Base-by-base conservation (phyloP, 30 jellyfish, hydroid and myxozoan species). In the Chrysaora quinquecirrha region DNA sequence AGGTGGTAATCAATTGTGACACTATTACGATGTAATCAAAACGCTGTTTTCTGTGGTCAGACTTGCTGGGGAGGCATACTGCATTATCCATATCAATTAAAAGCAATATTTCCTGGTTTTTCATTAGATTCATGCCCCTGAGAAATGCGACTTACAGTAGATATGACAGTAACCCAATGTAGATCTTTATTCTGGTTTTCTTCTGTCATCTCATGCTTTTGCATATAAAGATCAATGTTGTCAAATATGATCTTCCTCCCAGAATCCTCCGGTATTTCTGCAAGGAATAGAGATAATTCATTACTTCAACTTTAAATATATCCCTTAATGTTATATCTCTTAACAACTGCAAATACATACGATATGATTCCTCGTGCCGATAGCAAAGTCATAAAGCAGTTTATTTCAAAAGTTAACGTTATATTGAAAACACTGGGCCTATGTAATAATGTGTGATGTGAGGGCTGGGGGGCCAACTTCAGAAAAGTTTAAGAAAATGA, bases 41-140 rank as follows among this genome's bases (percentile, higher is more conserved):
- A 43, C 58, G 58, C 58, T 43, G 58, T 43, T 43, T 43, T 43
- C 58, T 43, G 58, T 43, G 58, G 58, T 43, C 58, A 43, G 58
- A 43, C 58, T 43, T 43, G 58, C 58, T 43, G 58, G 58, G 58
- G 58, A 43, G 58, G 58, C 16, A 43, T 43, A 43, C 58, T 43
- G 58, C 73, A 61, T 61, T 61, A 61, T 61, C 73, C 29, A 25
- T 61, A 61, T 12, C 58, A 43, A 43, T 43, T 16, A 43, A 43
- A 43, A 16, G 9, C 12, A 43, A 43, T 9, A 43, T 43, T 43
- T 43, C 58, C 58, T 43, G 58, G 58, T 43, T 43, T 43, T 43
- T 43, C 58, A 43, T 43, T 43, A 43, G 58, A 43, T 6, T 43
- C 58, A 43, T 43, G 58, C 58, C 58, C 58, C 58, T 43, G 58